Evolutionary conservation across 2,888 invertebrate species (phyloP), one percentile per base, ranked within the genome.

Genomic region (Philonicus albiceps): DNA sequence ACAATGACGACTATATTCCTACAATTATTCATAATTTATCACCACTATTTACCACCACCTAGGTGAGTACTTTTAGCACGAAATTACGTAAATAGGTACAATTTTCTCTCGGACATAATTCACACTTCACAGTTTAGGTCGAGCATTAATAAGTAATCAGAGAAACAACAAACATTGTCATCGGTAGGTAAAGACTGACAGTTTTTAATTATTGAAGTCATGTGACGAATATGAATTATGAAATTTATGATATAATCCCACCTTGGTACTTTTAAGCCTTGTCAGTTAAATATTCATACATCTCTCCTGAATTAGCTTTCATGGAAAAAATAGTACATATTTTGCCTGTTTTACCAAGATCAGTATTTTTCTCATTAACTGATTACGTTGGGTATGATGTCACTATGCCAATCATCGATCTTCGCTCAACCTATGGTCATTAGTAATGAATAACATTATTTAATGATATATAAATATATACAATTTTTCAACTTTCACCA

Each of bases 161-260:
- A 34, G 19, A 6, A 37, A 7, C 5, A 1, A 1, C 5, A 19
- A 11, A 55, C 81, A 13, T 76, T 87, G 85, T 87, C 87, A 87
- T 87, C 85, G 53, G 85, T 37, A 80, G 87, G 85, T 87, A 78
- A 78, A 78, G 80, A 87, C 87, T 87, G 87, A 87, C 87, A 85
- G 87, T 87, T 87, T 87, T 85, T 80, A 85, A 76, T 53, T 43
- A 22, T 49, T 87, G 22, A 40, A 40, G 85, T 37, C 87, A 87
- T 16, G 53, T 87, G 87, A 87, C 55, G 87, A 85, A 30, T 11
- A 1, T 40, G 76, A 85, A 85, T 85, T 75, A 87, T 87, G 87
- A 87, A 34, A 40, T 73, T 72, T 31, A 11, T 87, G 87, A 87
- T 87, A 85, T 75, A 49, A 72, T 85, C 87, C 80, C 85, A 27